phyloP scores from a whole-genome alignment of 2,888 invertebrate genomes.

The Coleophora flavipennella region DNA sequence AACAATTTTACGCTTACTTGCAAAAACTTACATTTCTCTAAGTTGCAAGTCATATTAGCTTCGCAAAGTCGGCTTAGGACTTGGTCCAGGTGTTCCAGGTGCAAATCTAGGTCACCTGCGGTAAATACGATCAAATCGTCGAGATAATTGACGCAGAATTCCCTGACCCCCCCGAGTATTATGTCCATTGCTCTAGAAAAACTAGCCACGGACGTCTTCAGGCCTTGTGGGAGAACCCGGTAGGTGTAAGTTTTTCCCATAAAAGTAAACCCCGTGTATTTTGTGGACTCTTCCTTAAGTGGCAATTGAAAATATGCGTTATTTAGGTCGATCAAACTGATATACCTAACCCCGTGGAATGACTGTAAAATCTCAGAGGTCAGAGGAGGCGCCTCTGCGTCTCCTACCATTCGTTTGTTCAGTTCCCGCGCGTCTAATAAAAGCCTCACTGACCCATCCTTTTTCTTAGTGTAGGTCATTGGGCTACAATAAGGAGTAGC shows the following conservation, averaged over 20 bases:
- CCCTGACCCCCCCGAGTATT: constrained; percentile 3
- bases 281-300: constrained; percentile 5
- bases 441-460: too few species aligned
- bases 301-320: constrained; percentile 17
- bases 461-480: too few species aligned
- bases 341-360: constrained; percentile 6
- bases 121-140: constrained; percentile 6
- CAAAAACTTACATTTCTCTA: too few species aligned
- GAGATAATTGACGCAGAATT: constrained; percentile 7
- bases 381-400: constrained; percentile 20
- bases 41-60: too few species aligned
- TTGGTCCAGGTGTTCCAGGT: too few species aligned
- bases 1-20: constrained; percentile 2
- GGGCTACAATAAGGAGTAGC: too few species aligned
- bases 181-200: constrained; percentile 9
- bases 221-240: constrained; percentile 11
- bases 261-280: too few species aligned
- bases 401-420: constrained; percentile 23
- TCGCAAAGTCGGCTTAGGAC: too few species aligned
- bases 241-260: too few species aligned
- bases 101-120: too few species aligned
- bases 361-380: constrained; percentile 18
- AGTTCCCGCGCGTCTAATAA: constrained; percentile 27
- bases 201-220: constrained; percentile 8
- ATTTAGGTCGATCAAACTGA: too few species aligned